These are phyloP conservation scores for Agriotes lineatus DNA, from an alignment of 2,888 invertebrate genomes.

Conservation along the genomic window DNA sequence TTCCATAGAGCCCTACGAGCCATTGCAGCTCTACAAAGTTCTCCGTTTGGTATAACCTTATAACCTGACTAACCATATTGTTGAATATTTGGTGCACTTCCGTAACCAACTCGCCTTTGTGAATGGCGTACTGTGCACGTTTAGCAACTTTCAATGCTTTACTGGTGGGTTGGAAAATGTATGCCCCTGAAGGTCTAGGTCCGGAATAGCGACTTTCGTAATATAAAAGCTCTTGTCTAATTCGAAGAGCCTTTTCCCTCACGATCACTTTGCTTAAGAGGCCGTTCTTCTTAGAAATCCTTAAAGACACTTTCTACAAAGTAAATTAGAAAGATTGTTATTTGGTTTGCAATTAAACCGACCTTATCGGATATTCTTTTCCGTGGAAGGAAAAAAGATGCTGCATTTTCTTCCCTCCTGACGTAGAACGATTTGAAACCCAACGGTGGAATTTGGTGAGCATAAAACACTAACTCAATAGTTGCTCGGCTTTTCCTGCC, in stretches of 20 bases:
- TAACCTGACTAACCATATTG: slow-evolving; percentile 78
- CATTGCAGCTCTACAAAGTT: slow-evolving; percentile 78
- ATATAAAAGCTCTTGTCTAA: slow-evolving; percentile 78
- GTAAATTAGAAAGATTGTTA: too few species aligned
- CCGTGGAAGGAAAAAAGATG: too few species aligned
- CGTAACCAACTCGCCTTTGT: slow-evolving; percentile 65
- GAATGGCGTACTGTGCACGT: slow-evolving; percentile 46
- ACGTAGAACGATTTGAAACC: slow-evolving; percentile 79
- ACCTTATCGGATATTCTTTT: too few species aligned
- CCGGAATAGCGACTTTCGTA: slow-evolving; percentile 72
- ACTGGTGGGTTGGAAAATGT: slow-evolving; percentile 80
- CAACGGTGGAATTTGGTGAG: slow-evolving; percentile 73
- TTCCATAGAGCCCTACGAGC: slow-evolving; percentile 81
- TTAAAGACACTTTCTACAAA: slow-evolving; percentile 62
- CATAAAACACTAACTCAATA: slow-evolving; percentile 78
- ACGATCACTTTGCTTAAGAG: slow-evolving; percentile 68
- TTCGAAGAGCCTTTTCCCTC: slow-evolving; percentile 61
- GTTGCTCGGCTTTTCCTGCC: slow-evolving; percentile 72
- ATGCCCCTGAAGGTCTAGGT: slow-evolving; percentile 89
- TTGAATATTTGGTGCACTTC: slow-evolving; percentile 78
- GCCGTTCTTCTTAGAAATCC: slow-evolving; percentile 62
- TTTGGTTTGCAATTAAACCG: too few species aligned
- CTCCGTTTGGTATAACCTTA: slow-evolving; percentile 75
- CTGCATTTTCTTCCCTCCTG: too few species aligned
- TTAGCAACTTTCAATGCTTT: slow-evolving; percentile 32